Base-by-base conservation (phyloP, 2,888 invertebrate species). In the Phengaris arion region DNA sequence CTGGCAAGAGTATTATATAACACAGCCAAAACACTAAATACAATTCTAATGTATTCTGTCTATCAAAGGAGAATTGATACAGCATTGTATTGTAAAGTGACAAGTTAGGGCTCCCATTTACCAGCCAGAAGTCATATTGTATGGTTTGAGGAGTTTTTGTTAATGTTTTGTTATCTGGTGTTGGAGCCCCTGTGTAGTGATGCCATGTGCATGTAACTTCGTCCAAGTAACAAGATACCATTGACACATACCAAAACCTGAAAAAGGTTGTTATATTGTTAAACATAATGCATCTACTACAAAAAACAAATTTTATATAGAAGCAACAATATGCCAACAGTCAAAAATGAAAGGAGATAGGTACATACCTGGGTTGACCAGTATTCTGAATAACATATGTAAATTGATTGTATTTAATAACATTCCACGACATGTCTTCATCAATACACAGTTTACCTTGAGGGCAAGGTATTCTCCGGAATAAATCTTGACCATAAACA, bases 11-110 rank as follows among this genome's bases (percentile, higher is more conserved):
- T 76, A 98, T 95, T 82, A 97, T 95, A 87, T 98, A 98, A 83
- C 97, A 97, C 76, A 97, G 86, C 93, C 98, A 96, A 87, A 98
- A 98, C 70, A 98, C 94, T 78, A 98, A 93, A 92, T 98, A 98
- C 81, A 99, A 94, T 89, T 98, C 98, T 76, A 98, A 94, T 9
- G 98, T 97, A 87, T 98, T 98, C 89, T 98, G 98, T 85, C 97
- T 95, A 86, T 99, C 99, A 91, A 98, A 99, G 0, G 99, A 99
- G 88, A 99, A 99, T 87, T 99, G 98, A 91, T 98, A 98, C 76
- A 97, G 96, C 83, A 99, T 94, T 76, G 97, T 97, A 87, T 98
- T 98, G 84, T 97, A 97, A 78, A 97, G 95, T 77, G 97, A 97
- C 82, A 96, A 95, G 86, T 97, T 97, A 0, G 99, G 99, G 90